Base-by-base conservation (phyloP, 2,797 vertebrate species). In the Hippocampus kuda region DNA sequence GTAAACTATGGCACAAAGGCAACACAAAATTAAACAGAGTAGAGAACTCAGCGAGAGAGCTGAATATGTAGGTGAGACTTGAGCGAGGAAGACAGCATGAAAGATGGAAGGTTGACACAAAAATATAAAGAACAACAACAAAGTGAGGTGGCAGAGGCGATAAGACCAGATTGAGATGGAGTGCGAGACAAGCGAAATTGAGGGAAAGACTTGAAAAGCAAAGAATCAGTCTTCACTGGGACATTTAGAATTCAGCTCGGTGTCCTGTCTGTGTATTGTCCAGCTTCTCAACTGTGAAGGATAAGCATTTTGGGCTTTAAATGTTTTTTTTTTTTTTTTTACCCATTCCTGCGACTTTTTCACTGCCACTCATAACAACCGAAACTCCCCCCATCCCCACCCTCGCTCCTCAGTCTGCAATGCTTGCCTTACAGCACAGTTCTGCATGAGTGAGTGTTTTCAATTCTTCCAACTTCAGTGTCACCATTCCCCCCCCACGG, bases 1-100 rank as follows among this genome's bases (percentile, higher is more conserved):
- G 77, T 83, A 76, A 78, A 79, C 79, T 72, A 70, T 75, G 79
- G 75, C 80, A 79, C 71, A 46, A 73, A 70, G 72, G 71, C 72
- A 72, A 65, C 70, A 63, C 76, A 62, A 42, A 62, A 62, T 62
- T 11, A 34, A 34, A 70, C 61, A 67, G n/a, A 59, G 69, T 83
- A 80, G 70, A 26, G 81, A 81, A 69, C 70, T 69, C 60, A 54
- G 77, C 84, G 82, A 83, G 77, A 85, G 75, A 79, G 83, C 61
- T 84, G 80, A 85, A 84, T 84, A 84, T 78, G 79, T 79, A 79
- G 76, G 76, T 82, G 77, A 76, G 67, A 74, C 84, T 78, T 77
- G 44, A 68, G 70, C 51, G 71, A 72, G 72, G 68, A 73, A 70
- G 73, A 70, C 72, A 44, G 74, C 72, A 76, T 78, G 76, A 85